phyloP scores from a whole-genome alignment of 2,797 vertebrate species.

The Orestias chungarensis region DNA sequence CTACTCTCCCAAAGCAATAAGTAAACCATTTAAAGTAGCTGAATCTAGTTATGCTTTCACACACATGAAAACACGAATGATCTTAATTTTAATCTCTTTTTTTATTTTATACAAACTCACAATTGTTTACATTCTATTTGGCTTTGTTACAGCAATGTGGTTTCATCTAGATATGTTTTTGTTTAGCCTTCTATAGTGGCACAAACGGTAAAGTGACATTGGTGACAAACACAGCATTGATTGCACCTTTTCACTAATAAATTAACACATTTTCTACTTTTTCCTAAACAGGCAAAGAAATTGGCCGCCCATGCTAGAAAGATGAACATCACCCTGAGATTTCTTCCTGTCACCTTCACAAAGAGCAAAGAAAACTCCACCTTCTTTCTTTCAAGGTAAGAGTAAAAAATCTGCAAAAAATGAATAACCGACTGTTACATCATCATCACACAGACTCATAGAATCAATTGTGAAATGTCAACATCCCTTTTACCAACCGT shows the following conservation, averaged over 20 bases:
- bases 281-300: constrained; percentile 76
- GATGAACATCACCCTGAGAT: constrained; percentile 84
- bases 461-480: background rate
- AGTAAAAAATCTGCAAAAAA: background rate
- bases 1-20: too few species aligned
- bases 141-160: background rate
- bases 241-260: background rate
- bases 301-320: constrained; percentile 82
- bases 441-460: background rate
- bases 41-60: background rate
- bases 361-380: constrained; percentile 93
- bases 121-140: background rate
- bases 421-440: background rate
- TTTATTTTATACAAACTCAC: background rate
- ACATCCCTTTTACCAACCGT: background rate
- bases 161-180: background rate
- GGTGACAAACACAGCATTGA: background rate
- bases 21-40: background rate
- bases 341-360: constrained; percentile 88
- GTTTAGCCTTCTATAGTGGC: background rate
- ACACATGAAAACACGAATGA: background rate
- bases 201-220: background rate
- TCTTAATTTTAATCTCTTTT: background rate
- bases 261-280: background rate
- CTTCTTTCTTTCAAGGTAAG: constrained; percentile 82